phyloP scores from a whole-genome alignment of 2,113 vertebrate genomes.

The Actenoides lindsayi region DNA sequence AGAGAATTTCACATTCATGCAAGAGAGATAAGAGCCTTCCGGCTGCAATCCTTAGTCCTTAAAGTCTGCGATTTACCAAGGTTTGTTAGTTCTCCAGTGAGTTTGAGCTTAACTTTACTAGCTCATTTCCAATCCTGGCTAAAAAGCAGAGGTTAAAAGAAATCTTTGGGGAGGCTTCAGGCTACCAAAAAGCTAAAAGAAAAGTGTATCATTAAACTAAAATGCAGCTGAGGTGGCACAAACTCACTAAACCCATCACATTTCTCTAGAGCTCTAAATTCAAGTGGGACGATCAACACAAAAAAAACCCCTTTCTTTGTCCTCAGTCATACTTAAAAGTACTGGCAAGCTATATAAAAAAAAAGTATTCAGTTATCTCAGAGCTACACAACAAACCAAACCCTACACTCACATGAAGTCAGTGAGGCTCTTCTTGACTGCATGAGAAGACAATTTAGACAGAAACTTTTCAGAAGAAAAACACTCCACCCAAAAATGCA shows the following conservation, averaged over 20 bases:
- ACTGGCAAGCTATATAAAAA: background rate
- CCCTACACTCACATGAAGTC: background rate
- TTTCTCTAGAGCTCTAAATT: background rate
- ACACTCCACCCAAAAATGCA: background rate
- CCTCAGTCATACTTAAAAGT: background rate
- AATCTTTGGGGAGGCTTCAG: background rate
- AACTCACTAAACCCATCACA: background rate
- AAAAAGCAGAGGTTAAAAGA: background rate
- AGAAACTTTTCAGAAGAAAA: background rate
- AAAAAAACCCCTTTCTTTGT: background rate
- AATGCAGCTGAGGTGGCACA: background rate
- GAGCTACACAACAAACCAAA: background rate
- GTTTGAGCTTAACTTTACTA: background rate
- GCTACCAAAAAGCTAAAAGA: background rate
- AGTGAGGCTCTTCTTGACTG: background rate
- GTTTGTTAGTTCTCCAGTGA: background rate
- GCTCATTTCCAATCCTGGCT: background rate
- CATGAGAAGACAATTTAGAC: background rate
- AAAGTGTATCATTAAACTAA: background rate
- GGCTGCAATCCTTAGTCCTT: background rate
- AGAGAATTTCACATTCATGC: background rate
- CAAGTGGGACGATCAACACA: rapidly evolving
- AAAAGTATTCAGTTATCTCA: background rate
- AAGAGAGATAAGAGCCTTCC: background rate
- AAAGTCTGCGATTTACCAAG: background rate